Conservation (phyloP, 2,797 vertebrate genomes). For the Amphiprion clarkii region DNA sequence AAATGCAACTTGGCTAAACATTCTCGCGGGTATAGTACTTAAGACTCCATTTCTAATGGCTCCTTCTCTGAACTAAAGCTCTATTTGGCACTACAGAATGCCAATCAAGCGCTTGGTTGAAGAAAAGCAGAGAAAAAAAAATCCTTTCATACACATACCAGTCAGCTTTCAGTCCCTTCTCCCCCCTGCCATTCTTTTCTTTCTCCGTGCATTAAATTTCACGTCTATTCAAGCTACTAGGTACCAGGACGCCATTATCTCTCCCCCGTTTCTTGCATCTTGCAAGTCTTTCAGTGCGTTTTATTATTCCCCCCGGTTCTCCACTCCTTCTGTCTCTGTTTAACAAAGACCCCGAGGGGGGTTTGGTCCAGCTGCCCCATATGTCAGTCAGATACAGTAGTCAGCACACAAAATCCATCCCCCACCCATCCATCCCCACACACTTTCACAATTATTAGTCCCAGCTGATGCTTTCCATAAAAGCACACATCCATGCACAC, state of each 20-base stretch:
- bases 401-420: constrained; percentile 41
- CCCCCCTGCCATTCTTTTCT: constrained; percentile 1
- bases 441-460: constrained; percentile 36
- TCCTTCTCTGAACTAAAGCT: constrained; percentile 59
- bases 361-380: constrained; percentile 63
- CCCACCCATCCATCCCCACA: constrained; percentile 11
- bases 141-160: constrained; percentile 50
- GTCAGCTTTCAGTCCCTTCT: constrained; percentile 13
- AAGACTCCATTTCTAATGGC: constrained; percentile 58
- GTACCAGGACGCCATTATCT: constrained; percentile 51
- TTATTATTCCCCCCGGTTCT: constrained; percentile 51
- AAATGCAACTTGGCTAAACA: constrained; percentile 70
- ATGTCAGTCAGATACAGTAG: constrained; percentile 59
- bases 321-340: constrained; percentile 49
- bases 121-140: constrained; percentile 52
- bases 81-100: constrained; percentile 58
- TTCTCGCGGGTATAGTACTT: constrained; percentile 46
- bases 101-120: constrained; percentile 54
- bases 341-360: constrained; percentile 64
- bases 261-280: constrained; percentile 35
- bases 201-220: constrained; percentile 38
- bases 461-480: constrained; percentile 34
- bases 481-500: constrained; percentile 36
- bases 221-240: constrained; percentile 47
- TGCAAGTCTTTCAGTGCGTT: constrained; percentile 58